phyloP scores from a whole-genome alignment of 1,140 invertebrate species.

The Neodiprion virginianus region DNA sequence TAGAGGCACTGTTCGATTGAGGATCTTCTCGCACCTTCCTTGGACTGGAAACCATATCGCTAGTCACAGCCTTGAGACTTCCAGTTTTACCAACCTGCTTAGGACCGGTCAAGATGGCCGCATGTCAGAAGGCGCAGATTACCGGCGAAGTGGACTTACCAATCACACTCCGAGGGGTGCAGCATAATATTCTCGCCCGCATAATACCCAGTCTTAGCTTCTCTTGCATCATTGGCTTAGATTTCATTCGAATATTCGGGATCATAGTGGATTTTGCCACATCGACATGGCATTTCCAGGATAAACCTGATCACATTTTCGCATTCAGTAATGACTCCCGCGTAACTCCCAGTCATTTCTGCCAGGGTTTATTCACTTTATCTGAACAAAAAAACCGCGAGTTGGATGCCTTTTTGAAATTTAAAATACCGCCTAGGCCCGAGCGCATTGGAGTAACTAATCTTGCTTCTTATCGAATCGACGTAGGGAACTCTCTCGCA shows the following conservation, averaged over 20 bases:
- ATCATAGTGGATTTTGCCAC: background rate
- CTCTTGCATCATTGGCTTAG: conserved; percentile 17
- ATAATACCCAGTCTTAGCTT: conserved; percentile 9
- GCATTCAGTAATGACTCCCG: background rate
- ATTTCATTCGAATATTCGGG: background rate
- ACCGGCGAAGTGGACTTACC: background rate
- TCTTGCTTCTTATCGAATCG: background rate
- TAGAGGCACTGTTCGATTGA: conserved; percentile 12
- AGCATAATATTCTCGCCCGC: background rate
- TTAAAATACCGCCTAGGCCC: background rate
- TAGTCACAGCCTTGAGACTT: background rate
- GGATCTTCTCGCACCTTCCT: conserved; percentile 15
- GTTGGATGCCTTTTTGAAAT: background rate
- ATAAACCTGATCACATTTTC: background rate
- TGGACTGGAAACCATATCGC: background rate
- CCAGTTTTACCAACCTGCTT: background rate
- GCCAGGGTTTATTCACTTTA: background rate
- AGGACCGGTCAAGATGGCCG: conserved; percentile 12
- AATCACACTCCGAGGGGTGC: background rate
- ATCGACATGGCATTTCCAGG: conserved; percentile 6
- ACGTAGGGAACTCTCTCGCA: conserved; percentile 11
- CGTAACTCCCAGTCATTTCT: background rate
- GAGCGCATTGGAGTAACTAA: background rate
- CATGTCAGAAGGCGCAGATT: background rate
- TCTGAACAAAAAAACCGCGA: background rate